Base-by-base conservation (phyloP, 1,140 invertebrate species). In the Wasmannia auropunctata region DNA sequence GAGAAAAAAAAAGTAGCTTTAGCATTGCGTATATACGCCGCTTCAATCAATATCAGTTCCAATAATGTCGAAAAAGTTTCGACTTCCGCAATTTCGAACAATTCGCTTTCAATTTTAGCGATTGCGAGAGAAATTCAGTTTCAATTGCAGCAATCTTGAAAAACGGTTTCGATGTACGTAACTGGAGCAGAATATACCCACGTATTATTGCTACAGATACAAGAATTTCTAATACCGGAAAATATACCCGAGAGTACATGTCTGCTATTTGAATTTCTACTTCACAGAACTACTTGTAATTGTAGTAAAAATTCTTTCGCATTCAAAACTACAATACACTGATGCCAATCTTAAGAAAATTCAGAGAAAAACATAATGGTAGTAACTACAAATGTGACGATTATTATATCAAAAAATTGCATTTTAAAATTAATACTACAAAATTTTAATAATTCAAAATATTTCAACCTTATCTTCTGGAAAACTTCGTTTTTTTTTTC, bases 21-120 rank as follows among this genome's bases (percentile, higher is more conserved):
- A 16, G n/a, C 60, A 31, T 31, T 79, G 58, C 56, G 16, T 62
- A 62, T 16, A 37, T 6, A 37, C 10, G 2, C 43, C 72, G 37
- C 40, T 76, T 79, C 76, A 67, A 79, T 79, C 76, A 79, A 79
- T 51, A 79, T 67, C 76, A 67, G 62, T 79, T 79, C 22, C 43
- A 79, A 79, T 67, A 67, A 79, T 51, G 76, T 67, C 2, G 31
- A 37, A 79, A 79, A 67, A 79, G 60, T 79, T 49, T 67, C 16
- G 37, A 60, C 56, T 76, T 60, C 22, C 28, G 40, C 58, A 65
- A 49, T 51, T 65, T 65, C 43, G 4, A 43, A 67, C 43, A 25
- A 67, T 77, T 46, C 6, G 58, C 10, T 79, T 79, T 67, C 43
- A 67, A 79, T 67, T 79, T 25, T 25, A 49, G 8, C 28, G 5